phyloP scores from a whole-genome alignment of 2,113 vertebrate genomes.

The Sterrhoptilus dennistouni region DNA sequence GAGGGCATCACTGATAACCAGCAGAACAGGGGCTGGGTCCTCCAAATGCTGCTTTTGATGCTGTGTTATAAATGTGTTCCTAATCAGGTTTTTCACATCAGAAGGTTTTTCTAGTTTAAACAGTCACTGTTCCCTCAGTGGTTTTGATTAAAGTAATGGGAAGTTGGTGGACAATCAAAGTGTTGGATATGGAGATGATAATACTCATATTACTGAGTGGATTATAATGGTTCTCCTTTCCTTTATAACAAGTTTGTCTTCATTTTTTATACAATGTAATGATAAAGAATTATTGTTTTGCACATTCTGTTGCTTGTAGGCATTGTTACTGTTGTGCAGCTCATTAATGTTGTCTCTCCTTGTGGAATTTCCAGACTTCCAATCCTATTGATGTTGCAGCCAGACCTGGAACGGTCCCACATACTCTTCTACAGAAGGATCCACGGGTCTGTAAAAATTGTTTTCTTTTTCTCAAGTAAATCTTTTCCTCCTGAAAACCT shows the following conservation, averaged over 20 bases:
- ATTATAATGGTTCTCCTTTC: background rate
- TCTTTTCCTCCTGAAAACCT: background rate
- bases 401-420: slow-evolving; percentile 91
- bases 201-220: background rate
- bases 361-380: slow-evolving; percentile 83
- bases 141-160: background rate
- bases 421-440: slow-evolving; percentile 95
- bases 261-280: background rate
- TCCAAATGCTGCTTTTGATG: background rate
- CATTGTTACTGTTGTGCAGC: background rate
- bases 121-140: background rate
- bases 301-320: background rate
- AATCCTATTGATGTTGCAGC: slow-evolving; percentile 93
- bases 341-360: background rate
- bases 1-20: background rate
- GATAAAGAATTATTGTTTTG: background rate
- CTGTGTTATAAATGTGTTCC: background rate
- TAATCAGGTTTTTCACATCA: background rate
- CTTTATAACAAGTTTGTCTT: background rate
- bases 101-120: background rate
- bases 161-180: background rate
- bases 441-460: slow-evolving; percentile 83
- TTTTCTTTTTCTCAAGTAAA: background rate
- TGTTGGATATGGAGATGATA: background rate
- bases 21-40: background rate